Evolutionary conservation across 2,113 vertebrate species (phyloP), one percentile per base, ranked within the genome.

Genomic region (Python bivittatus): DNA sequence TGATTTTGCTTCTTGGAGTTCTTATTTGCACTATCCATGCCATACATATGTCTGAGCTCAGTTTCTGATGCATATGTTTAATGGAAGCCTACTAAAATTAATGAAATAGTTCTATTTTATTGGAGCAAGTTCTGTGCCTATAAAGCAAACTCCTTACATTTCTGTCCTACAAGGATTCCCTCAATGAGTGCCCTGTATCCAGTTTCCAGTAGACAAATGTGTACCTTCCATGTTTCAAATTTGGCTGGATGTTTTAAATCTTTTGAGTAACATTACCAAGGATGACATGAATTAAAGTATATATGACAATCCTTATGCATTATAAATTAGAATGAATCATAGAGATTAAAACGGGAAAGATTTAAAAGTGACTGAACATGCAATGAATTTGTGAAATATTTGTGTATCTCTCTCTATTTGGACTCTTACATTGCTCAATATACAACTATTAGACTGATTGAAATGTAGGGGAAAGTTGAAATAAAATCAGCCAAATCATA

Each of bases 31-130:
- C 17, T 79, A 56, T 17, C 12, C 8, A 88, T 64, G 27, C 52
- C 23, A 38, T 8, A 58, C 17, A 33, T 44, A 83, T 58, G 4
- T 83, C 17, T 52, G 38, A 88, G 42, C 38, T 88, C 8, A 25
- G 20, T 84, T 88, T 88, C 56, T 58, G 83, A 33, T 84, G 11
- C 12, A 52, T 22, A 29, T 27, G 0, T 72, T 60, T 84, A 60
- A 20, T 15, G 83, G 68, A 92, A 29, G 54, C n/a, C 86, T 88
- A 84, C 68, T n/a, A 38, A 91, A 91, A 22, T 84, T 29, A 88
- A 60, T 92, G 86, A 53, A 92, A 88, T 61, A 27, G 84, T 88
- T 88, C 44, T 53, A 92, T 84, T 84, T 92, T 54, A 92, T 88
- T 88, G 88, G 27, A 60, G 44, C 54, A 60, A 83, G 17, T 92